Evolutionary conservation across 2,888 invertebrate species (phyloP), one percentile per base, ranked within the genome.

Genomic region (Rosalia funebris): DNA sequence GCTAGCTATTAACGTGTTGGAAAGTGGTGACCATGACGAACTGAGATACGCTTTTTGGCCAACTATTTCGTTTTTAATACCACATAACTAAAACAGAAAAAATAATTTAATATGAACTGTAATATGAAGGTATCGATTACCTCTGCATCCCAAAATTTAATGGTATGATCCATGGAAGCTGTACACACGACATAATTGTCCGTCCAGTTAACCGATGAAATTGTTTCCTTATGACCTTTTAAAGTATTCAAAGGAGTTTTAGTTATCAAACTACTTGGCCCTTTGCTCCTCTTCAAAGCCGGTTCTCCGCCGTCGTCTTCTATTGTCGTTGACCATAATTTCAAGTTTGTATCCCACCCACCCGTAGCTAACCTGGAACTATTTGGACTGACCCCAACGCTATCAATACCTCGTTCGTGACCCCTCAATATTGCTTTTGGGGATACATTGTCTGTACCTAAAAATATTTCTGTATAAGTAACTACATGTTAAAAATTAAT

Each of bases 81-180:
- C 91, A 46, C 92, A 93, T 45, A 92, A 82, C 79, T 80, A 56
- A 55, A 72, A 71, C 7, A 25, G 7, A 25, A 25, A 7, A 25
- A 25, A 25, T 25, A 25, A 5, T 25, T 7, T 5, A 3, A 25
- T 7, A 7, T 5, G 3, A 25, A 25, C 25, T 25, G 3, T 25
- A 5, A 5, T 25, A 25, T 25, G n/a, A n/a, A n/a, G n/a, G 25
- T 25, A 25, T 25, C 7, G 3, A 25, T 25, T 70, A 79, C 78
- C 65, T 93, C 92, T 41, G 93, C 86, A 81, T 99, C 98, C 98
- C 98, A 99, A 5, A 96, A 79, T 79, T 93, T 91, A 11, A 99
- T 84, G 0, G 96, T 92, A 78, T 98, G 97, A 83, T 99, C 98
- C 96, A 96, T 96, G 0, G 97, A 95, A 52, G 91, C 88, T 0